Evolutionary conservation across 1,140 invertebrate genomes (phyloP), one percentile per base, ranked within the genome.

Genomic region (Pseudomyrmex dendroicus): DNA sequence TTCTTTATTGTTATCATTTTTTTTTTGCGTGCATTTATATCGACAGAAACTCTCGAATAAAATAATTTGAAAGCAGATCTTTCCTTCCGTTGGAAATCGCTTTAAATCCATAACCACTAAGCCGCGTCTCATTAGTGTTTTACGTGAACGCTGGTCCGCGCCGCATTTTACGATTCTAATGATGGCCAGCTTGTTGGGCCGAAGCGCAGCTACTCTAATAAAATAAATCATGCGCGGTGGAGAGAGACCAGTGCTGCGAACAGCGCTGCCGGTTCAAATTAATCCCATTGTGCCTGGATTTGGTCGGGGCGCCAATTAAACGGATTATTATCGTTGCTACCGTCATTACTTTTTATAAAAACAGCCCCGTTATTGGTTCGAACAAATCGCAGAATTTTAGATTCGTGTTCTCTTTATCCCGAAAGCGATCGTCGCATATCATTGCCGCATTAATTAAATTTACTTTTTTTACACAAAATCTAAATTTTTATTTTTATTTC

Each of bases 271-370:
- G 88, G 82, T 89, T 89, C 85, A 89, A 89, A 89, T 89, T 89
- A 89, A 89, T 89, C 88, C 88, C 88, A 89, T 89, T 89, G 88
- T 89, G 85, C 87, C 85, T 83, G 88, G 88, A 89, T 89, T 89
- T 89, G 88, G 88, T 89, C 85, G 87, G 82, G 74, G 87, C 87
- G 85, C 88, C 88, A 89, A 89, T 89, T 89, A 89, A 89, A 89
- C 82, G 88, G 88, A 89, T 89, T 89, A 89, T 89, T 89, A 89
- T 89, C 87, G 87, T 89, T 70, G 85, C 84, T 89, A 73, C 76
- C 87, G 88, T 89, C 88, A 89, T 89, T 89, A 91, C 89, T 88
- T 84, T 91, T 89, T 91, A 86, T 74, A 88, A 89, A 87, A 89
- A 84, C 86, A 87, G 35, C 17, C 17, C 44, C 48, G 10, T 12